phyloP scores from a whole-genome alignment of 2,797 vertebrate genomes.

The Amniataba percoides region DNA sequence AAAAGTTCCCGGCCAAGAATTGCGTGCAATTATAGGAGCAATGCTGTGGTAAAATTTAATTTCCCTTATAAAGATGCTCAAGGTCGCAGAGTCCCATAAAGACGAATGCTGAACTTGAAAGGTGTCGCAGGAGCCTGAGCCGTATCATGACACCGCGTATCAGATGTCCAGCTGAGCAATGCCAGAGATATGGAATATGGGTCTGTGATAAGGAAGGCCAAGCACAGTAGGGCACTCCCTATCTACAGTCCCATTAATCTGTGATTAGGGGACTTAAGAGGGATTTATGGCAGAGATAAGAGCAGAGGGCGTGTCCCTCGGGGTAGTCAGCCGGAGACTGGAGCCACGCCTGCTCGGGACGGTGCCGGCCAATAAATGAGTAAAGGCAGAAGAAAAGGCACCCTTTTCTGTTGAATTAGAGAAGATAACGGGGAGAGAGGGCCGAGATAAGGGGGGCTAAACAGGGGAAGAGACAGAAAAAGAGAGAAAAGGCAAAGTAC shows the following conservation, averaged over 20 bases:
- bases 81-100: constrained; percentile 65
- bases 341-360: constrained; percentile 63
- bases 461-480: constrained; percentile 49
- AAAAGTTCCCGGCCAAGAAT: constrained; percentile 29
- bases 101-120: constrained; percentile 43
- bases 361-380: constrained; percentile 51
- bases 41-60: constrained; percentile 48
- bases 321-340: constrained; percentile 54
- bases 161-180: constrained; percentile 67
- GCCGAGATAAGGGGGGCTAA: constrained; percentile 58
- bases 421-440: constrained; percentile 60
- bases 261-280: constrained; percentile 85
- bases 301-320: constrained; percentile 76
- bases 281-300: constrained; percentile 86
- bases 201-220: constrained; percentile 76
- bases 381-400: constrained; percentile 62
- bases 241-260: constrained; percentile 84
- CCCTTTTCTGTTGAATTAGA: constrained; percentile 72
- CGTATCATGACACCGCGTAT: constrained; percentile 52
- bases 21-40: constrained; percentile 27
- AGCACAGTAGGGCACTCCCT: constrained; percentile 72
- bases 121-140: constrained; percentile 32
- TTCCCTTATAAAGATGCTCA: constrained; percentile 51
- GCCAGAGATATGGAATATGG: constrained; percentile 72
- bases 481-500: constrained; percentile 57